Conservation (phyloP, 2,888 invertebrate species). For the Drosophila austrosaltans region DNA sequence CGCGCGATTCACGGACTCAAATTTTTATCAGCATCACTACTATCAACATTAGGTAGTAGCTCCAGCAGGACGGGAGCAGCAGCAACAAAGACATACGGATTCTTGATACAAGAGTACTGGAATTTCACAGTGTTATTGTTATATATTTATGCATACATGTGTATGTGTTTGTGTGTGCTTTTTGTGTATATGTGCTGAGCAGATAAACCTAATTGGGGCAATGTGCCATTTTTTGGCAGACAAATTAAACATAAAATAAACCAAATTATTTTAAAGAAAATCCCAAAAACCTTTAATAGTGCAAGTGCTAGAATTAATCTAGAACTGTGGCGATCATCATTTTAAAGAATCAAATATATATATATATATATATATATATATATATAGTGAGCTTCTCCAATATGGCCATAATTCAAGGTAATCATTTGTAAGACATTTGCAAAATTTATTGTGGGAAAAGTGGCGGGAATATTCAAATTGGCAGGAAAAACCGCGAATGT, state of each 20-base stretch:
- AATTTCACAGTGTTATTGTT: constrained; percentile 12
- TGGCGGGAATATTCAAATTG: constrained; percentile 31
- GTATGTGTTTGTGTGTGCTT: constrained; percentile 2
- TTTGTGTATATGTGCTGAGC: constrained; percentile 27
- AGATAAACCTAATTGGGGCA: constrained; percentile 10
- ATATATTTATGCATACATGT: not conserved
- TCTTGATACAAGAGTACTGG: constrained; percentile 23
- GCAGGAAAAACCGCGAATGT: constrained; percentile 42
- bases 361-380: not conserved
- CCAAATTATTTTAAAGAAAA: constrained; percentile 13
- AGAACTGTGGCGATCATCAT: not conserved
- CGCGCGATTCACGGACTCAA: constrained; percentile 68
- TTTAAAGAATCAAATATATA: not conserved
- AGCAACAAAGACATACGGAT: constrained; percentile 21
- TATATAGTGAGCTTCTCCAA: constrained; percentile 3
- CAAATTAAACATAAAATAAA: constrained; percentile 15
- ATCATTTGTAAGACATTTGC: constrained; percentile 43
- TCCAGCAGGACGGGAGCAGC: constrained; percentile 24
- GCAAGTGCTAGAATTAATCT: not conserved
- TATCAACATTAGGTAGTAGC: not conserved
- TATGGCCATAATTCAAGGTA: constrained; percentile 26
- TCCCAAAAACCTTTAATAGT: not conserved
- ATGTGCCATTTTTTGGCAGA: constrained; percentile 11
- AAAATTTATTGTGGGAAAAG: constrained; percentile 29
- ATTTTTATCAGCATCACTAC: constrained; percentile 11